Evolutionary conservation across 2,113 vertebrate genomes (phyloP), one percentile per base, ranked within the genome.

Genomic region (Lasiurus cinereus): DNA sequence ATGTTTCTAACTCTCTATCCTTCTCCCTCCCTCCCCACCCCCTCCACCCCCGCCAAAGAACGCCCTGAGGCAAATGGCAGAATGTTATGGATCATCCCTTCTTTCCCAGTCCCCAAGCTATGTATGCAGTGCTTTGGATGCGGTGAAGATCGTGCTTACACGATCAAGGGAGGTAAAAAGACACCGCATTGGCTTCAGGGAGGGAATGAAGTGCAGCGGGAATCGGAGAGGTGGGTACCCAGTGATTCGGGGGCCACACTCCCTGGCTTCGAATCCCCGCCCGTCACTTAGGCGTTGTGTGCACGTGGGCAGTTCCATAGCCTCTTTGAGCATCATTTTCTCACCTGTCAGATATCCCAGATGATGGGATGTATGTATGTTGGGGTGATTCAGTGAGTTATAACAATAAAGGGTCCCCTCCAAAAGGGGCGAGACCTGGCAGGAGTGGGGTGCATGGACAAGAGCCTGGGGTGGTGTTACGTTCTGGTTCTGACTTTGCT

Each of bases 41-140:
- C n/a, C 29, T 6, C 14, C 14, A 10, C 10, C 1, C 0, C 9
- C n/a, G 0, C 13, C 7, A 0, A n/a, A 70, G 46, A 24, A 8
- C 2, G 31, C 62, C 43, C 80, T 33, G 56, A 67, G 36, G 31
- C 31, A 84, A 50, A 80, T 5, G 43, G 33, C 14, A 69, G 27
- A 36, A 56, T 2, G 36, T 7, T 21, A 5, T 24, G 33, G 2
- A 6, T 59, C 15, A 21, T 3, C 4, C 12, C 8, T 85, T 48
- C 77, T 46, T 52, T 79, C 74, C 21, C 8, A 64, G n/a, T 15
- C n/a, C 19, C 21, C 9, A 13, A 39, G n/a, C 12, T 6, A 14
- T 14, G 74, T 18, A 21, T 14, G 76, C 9, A 76, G 33, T 31
- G 18, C 0, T 79, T 88, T 52, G 10, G 50, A 43, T 69, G 5